Evolutionary conservation across 2,113 vertebrate species (phyloP).

Genomic region (Oryzias curvinotus): DNA sequence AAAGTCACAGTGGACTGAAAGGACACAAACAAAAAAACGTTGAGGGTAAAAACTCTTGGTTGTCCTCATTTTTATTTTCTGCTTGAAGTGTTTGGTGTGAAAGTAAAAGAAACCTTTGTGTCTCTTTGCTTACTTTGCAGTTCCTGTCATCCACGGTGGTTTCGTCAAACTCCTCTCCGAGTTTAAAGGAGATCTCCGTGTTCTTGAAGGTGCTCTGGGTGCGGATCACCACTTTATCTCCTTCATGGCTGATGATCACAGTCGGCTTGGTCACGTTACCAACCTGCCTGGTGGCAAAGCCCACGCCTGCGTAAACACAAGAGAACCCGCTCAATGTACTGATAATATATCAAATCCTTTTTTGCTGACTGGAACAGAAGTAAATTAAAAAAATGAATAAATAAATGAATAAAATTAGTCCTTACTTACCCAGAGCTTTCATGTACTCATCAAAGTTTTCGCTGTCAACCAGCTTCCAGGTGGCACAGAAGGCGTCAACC

Average conservation of each 20-base stretch:
- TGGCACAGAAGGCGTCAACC: conserved; percentile 92
- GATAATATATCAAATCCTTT: no score
- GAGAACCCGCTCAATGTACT: no score
- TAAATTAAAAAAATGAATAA: neutral
- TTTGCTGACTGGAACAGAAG: neutral
- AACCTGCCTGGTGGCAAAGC: conserved; percentile 89
- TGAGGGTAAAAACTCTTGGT: neutral
- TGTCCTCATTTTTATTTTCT: no score
- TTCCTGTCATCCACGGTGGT: conserved; percentile 87
- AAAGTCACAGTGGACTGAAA: conserved; percentile 86
- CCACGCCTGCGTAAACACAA: conserved; percentile 78
- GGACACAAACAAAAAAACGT: neutral
- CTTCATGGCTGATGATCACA: conserved; percentile 88
- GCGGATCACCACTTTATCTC: conserved; percentile 83
- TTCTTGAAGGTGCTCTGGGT: conserved; percentile 92
- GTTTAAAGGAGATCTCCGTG: conserved; percentile 88
- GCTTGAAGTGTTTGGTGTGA: no score
- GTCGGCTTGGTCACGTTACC: conserved; percentile 93
- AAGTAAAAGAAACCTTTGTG: no score
- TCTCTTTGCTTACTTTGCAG: conserved; percentile 84
- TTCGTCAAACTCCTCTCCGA: conserved; percentile 94
- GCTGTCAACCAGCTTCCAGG: conserved; percentile 91
- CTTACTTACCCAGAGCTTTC: conserved; percentile 87
- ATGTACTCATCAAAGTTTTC: conserved; percentile 95
- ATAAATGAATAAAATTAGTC: no score